Percentiles rank a stretch among this genome's conserved stretches.
These are phyloP conservation scores for Notothenia coriiceps DNA, from an alignment of 2,113 vertebrate genomes.

Conservation along the genomic window DNA sequence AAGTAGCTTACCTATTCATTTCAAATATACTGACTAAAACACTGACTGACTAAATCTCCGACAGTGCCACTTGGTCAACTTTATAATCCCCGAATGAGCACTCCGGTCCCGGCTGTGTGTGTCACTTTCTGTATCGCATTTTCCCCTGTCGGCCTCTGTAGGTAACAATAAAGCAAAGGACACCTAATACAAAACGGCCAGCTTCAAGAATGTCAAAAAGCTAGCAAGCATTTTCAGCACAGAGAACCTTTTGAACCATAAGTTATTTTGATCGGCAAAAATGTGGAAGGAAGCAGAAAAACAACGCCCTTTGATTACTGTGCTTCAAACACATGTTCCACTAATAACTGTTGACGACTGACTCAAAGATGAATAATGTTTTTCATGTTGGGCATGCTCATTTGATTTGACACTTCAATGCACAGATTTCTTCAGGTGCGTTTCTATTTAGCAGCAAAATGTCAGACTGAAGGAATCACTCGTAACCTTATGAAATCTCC, in stretches of 20 bases:
- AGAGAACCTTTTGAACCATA: conserved; percentile 37
- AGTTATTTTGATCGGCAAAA: conserved; percentile 32
- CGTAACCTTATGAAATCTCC: conserved; percentile 30
- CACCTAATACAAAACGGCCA: neutral
- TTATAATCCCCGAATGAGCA: too few relatives aligned
- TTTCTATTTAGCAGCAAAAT: neutral
- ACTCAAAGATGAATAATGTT: conserved; percentile 34
- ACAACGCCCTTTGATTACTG: conserved; percentile 19
- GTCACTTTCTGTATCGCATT: too few relatives aligned
- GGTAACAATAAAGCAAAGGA: neutral
- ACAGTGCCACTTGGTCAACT: too few relatives aligned
- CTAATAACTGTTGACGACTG: conserved; percentile 45
- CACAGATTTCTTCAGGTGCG: conserved; percentile 20
- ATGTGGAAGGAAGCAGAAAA: conserved; percentile 22
- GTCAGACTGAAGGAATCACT: neutral
- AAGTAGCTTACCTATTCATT: too few relatives aligned
- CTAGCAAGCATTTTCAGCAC: neutral
- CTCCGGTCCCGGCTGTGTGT: too few relatives aligned
- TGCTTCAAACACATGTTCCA: conserved; percentile 57
- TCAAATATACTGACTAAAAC: too few relatives aligned
- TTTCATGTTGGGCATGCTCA: conserved; percentile 36
- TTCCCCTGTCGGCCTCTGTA: neutral
- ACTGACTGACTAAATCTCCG: too few relatives aligned
- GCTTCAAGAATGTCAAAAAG: neutral
- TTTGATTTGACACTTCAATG: conserved; percentile 43